These are phyloP conservation scores for Hermetia illucens DNA, from an alignment of 1,140 invertebrate species.

Conservation along the genomic window DNA sequence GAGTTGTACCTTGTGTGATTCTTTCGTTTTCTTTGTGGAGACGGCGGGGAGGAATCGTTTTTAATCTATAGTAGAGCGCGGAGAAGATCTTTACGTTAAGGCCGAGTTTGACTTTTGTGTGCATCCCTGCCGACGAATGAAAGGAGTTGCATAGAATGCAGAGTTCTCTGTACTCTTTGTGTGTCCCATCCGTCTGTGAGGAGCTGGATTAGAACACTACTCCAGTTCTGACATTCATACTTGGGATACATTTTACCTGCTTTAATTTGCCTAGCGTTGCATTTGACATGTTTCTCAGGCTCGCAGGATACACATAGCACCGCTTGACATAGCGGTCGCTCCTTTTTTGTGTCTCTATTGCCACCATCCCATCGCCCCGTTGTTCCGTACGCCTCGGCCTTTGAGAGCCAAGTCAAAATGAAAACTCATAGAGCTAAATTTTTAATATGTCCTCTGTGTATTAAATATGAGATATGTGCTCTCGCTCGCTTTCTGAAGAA, in stretches of 20 bases:
- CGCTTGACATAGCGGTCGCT: background rate
- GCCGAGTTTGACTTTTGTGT: background rate
- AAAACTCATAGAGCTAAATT: background rate
- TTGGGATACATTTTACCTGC: too few relatives aligned
- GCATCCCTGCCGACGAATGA: background rate
- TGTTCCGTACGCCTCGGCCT: too few relatives aligned
- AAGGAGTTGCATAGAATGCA: background rate
- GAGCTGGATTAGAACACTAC: too few relatives aligned
- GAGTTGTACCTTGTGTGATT: background rate
- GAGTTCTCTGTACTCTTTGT: background rate
- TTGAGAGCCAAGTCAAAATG: background rate
- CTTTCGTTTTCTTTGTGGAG: background rate
- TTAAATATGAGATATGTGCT: background rate
- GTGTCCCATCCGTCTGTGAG: background rate
- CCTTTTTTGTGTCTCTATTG: background rate
- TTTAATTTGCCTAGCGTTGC: too few relatives aligned
- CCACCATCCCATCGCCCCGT: too few relatives aligned
- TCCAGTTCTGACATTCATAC: too few relatives aligned
- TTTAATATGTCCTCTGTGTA: conserved; percentile 1
- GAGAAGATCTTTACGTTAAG: too few relatives aligned
- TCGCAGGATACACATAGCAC: background rate
- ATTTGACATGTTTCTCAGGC: too few relatives aligned
- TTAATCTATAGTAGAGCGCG: background rate
- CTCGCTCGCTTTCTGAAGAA: background rate
- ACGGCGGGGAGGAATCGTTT: background rate